Conservation (phyloP, 2,888 invertebrate species). For the Cryptocephalus primarius region DNA sequence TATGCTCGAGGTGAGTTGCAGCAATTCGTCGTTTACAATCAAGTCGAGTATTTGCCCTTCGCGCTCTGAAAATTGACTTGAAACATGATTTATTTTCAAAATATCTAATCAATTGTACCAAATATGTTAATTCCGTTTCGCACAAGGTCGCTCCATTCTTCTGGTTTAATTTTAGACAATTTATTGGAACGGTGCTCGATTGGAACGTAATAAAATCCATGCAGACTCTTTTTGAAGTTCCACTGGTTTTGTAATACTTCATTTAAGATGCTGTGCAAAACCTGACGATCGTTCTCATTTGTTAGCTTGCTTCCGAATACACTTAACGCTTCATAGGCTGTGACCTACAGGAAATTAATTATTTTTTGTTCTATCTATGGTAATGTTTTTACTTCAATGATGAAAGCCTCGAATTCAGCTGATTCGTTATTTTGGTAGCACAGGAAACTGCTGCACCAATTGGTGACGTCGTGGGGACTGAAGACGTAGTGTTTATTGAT, state of each 20-base stretch:
- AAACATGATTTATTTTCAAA: not conserved
- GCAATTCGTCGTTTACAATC: constrained; percentile 54
- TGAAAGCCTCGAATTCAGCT: constrained; percentile 18
- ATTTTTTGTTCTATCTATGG: not conserved
- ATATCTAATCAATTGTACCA: constrained; percentile 37
- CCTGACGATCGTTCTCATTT: constrained; percentile 50
- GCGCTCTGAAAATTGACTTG: constrained; percentile 40
- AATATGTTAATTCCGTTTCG: constrained; percentile 54
- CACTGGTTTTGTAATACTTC: constrained; percentile 38
- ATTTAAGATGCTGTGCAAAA: constrained; percentile 52
- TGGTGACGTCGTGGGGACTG: constrained; percentile 64
- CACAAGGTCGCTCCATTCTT: constrained; percentile 52
- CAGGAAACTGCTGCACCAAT: constrained; percentile 55
- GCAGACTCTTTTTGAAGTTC: constrained; percentile 11
- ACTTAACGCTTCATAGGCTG: constrained; percentile 62
- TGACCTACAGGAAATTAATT: constrained; percentile 40
- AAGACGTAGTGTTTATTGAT: constrained; percentile 58
- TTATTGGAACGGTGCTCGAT: constrained; percentile 13
- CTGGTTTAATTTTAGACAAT: constrained; percentile 32
- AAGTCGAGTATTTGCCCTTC: constrained; percentile 49
- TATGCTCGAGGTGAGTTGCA: constrained; percentile 51
- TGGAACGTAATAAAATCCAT: constrained; percentile 24
- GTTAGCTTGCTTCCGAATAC: constrained; percentile 68
- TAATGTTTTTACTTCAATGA: constrained; percentile 21
- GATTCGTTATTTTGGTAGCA: constrained; percentile 41